These are phyloP conservation scores for Tragopan temminckii DNA, from an alignment of 2,797 vertebrate species.

Conservation along the genomic window DNA sequence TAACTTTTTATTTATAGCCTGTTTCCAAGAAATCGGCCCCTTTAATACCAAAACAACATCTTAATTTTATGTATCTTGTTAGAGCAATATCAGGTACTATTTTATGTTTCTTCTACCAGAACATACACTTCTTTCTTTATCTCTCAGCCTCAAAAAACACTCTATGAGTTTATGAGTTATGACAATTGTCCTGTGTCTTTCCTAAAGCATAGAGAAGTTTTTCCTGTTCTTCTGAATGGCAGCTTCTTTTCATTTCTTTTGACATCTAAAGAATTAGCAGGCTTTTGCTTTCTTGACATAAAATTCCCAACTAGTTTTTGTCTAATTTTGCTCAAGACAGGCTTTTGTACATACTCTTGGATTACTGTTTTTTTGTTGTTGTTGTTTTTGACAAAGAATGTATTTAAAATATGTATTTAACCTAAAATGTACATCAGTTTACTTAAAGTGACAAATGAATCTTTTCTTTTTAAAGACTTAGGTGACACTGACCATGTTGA, in stretches of 20 bases:
- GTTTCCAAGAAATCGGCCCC: not conserved
- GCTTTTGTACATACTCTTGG: not conserved
- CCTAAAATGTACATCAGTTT: no score
- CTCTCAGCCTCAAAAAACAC: not conserved
- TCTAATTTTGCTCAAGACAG: not conserved
- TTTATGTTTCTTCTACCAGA: not conserved
- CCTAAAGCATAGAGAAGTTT: not conserved
- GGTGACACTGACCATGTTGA: not conserved
- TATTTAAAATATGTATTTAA: not conserved
- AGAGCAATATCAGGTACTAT: not conserved
- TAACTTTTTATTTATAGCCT: not conserved
- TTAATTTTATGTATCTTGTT: not conserved
- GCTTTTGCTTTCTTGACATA: not conserved
- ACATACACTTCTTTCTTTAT: not conserved
- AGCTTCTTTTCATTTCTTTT: not conserved
- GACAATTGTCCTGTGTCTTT: not conserved
- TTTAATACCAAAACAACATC: not conserved
- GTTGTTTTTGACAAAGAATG: not conserved
- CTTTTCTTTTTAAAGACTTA: not conserved
- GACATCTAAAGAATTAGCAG: not conserved
- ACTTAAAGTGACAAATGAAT: not conserved
- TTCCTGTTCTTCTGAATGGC: not conserved
- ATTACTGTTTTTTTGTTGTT: not conserved
- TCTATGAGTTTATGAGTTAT: not conserved
- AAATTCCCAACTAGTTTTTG: not conserved